Percentiles rank a stretch among this genome's conserved stretches.
These are phyloP conservation scores for Meleagris gallopavo DNA, from an alignment of 2,113 vertebrate genomes.

Conservation along the genomic window DNA sequence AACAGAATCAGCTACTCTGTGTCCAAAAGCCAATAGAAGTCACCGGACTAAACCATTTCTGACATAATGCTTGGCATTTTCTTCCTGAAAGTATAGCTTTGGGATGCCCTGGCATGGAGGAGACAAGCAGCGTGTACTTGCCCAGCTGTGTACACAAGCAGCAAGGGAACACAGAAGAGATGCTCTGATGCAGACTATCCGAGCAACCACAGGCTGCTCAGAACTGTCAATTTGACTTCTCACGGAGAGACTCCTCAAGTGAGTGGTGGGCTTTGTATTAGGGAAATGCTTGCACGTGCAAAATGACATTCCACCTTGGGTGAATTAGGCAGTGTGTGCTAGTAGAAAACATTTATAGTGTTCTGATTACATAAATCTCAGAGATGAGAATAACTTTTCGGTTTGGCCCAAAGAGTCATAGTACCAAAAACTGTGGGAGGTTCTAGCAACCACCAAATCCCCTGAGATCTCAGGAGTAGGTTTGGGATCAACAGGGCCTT, in stretches of 20 bases:
- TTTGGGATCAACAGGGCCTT: neutral
- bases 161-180: neutral
- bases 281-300: neutral
- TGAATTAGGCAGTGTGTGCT: neutral
- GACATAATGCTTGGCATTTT: neutral
- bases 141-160: rapidly evolving
- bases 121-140: neutral
- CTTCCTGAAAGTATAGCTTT: neutral
- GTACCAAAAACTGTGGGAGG: neutral
- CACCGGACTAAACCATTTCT: neutral
- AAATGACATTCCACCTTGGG: rapidly evolving
- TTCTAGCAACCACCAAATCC: neutral
- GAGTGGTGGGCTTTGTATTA: neutral
- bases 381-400: neutral
- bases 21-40: neutral
- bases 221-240: neutral
- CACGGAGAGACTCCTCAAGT: neutral
- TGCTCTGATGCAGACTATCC: neutral
- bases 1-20: neutral
- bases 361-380: neutral
- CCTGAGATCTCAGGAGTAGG: neutral
- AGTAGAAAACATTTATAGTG: neutral
- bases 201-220: neutral
- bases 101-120: neutral
- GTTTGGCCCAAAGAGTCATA: neutral